Evolutionary conservation across 2,888 invertebrate species (phyloP).

Genomic region (Eudemis profundana): DNA sequence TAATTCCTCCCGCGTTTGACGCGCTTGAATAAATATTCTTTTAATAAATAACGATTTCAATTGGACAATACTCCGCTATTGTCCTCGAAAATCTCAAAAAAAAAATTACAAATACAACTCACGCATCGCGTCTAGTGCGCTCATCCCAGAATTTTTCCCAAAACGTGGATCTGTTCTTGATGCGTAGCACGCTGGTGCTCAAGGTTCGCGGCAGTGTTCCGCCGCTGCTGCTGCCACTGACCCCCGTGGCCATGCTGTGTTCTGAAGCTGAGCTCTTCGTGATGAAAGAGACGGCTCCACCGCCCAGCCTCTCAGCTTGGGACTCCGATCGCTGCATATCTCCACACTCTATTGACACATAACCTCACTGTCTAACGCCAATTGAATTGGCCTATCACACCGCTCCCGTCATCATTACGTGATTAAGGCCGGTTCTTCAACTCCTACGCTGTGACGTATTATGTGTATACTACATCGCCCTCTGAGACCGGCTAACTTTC

Average conservation of each 20-base stretch:
- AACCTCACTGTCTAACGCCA: conserved; percentile 46
- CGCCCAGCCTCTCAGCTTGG: conserved; percentile 83
- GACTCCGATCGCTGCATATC: conserved; percentile 84
- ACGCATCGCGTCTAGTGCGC: conserved; percentile 88
- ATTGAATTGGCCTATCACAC: conserved; percentile 45
- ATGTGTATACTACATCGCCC: conserved; percentile 47
- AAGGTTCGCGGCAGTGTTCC: conserved; percentile 88
- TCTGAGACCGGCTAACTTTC: conserved; percentile 52
- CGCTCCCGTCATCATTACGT: conserved; percentile 51
- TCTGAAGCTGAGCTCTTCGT: conserved; percentile 80
- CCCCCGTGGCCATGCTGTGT: conserved; percentile 83
- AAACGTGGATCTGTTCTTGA: conserved; percentile 91
- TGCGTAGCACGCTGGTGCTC: conserved; percentile 92
- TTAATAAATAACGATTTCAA: no score
- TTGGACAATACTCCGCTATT: no score
- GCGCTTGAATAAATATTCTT: conserved; percentile 17
- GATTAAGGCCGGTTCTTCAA: conserved; percentile 49
- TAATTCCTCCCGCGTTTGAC: no score
- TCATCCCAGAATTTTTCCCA: conserved; percentile 94
- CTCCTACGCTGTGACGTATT: conserved; percentile 49
- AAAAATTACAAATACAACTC: conserved; percentile 64
- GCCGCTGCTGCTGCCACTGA: conserved; percentile 77
- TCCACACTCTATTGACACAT: conserved; percentile 54
- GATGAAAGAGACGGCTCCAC: conserved; percentile 67
- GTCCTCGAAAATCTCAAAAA: background rate